Evolutionary conservation across 2,113 vertebrate species (phyloP).

Genomic region (Gymnocephalus cernua): DNA sequence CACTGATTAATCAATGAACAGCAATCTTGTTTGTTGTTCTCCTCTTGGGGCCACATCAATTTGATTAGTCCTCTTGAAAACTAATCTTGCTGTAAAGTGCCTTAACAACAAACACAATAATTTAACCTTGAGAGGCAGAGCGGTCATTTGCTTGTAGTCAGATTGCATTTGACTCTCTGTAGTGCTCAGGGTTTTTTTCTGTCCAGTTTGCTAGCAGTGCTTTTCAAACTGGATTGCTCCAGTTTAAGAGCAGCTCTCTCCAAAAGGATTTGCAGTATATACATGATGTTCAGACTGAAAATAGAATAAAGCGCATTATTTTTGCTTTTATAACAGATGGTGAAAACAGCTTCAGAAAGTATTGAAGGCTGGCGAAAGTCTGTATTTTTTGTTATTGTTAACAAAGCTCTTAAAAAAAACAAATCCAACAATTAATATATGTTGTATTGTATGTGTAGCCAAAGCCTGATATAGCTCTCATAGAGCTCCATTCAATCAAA

Average conservation of each 20-base stretch:
- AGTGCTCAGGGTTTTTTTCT: not conserved
- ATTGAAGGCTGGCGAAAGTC: not conserved
- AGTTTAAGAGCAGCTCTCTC: not conserved
- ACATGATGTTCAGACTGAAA: not conserved
- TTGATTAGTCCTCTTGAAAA: constrained; percentile 34
- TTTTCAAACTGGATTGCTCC: constrained; percentile 17
- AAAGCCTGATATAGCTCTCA: not conserved
- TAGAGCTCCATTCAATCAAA: not conserved
- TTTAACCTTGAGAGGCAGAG: constrained; percentile 22
- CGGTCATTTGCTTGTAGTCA: not conserved
- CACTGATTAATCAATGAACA: not conserved
- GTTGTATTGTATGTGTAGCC: too few species aligned
- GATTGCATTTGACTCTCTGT: not conserved
- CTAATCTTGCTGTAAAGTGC: constrained; percentile 23
- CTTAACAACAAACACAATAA: not conserved
- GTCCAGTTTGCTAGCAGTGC: not conserved
- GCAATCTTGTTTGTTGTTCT: not conserved
- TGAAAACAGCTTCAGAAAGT: not conserved
- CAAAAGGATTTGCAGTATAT: not conserved
- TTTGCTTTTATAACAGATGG: not conserved
- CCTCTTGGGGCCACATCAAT: not conserved
- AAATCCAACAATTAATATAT: not conserved
- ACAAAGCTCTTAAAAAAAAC: not conserved
- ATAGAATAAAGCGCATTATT: not conserved
- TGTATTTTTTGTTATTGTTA: not conserved